Conservation (phyloP, 2,888 invertebrate genomes). For the Drosophila eohydei region DNA sequence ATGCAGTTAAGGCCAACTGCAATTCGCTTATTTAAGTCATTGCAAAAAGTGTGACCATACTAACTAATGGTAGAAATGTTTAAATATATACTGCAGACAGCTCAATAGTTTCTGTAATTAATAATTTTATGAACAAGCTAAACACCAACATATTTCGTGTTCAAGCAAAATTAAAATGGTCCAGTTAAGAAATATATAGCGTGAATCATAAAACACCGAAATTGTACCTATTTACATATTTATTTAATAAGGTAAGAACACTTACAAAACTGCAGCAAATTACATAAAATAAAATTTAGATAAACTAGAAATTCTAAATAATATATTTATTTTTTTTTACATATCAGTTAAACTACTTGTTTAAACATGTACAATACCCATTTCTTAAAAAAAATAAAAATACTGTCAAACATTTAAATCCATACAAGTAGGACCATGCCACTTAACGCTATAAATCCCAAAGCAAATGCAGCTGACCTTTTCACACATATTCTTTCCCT, state of each 20-base stretch:
- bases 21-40: not conserved
- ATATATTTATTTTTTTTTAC: too few species aligned
- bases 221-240: too few species aligned
- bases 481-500: not conserved
- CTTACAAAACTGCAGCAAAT: too few species aligned
- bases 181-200: too few species aligned
- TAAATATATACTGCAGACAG: too few species aligned
- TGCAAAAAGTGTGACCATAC: conserved; percentile 3
- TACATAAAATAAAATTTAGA: too few species aligned
- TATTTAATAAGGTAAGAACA: too few species aligned
- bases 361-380: not conserved
- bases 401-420: not conserved
- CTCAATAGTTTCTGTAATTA: not conserved
- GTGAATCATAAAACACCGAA: too few species aligned
- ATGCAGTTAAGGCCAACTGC: not conserved
- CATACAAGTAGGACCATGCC: conserved; percentile 2
- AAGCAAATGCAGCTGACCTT: not conserved
- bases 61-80: not conserved
- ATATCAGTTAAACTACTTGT: not conserved
- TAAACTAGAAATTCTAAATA: too few species aligned
- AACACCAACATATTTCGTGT: too few species aligned
- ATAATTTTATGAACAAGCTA: too few species aligned
- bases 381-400: not conserved
- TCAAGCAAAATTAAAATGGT: too few species aligned
- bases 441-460: not conserved